A percentile compares a stretch with the other conserved stretches of the same genome.
These are phyloP conservation scores for Mesorhabditis sp. DNA, from an alignment of 2,888 invertebrate species.

Conservation along the genomic window DNA sequence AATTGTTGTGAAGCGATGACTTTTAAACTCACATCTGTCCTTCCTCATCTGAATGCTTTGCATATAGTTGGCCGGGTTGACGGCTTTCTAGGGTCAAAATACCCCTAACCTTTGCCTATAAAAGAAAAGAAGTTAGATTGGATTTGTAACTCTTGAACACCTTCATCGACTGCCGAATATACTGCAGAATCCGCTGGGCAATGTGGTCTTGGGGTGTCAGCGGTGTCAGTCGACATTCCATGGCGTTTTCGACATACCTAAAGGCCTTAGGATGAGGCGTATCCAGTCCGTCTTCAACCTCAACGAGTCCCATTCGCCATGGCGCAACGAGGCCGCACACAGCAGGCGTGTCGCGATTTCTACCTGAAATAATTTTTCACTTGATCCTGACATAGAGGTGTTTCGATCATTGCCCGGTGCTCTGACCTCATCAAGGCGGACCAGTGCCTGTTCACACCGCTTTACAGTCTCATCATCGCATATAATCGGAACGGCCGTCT, in stretches of 20 bases:
- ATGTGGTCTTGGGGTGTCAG: conserved; percentile 60
- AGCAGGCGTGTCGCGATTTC: background rate
- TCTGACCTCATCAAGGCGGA: background rate
- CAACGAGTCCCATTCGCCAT: background rate
- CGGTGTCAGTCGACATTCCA: conserved; percentile 57
- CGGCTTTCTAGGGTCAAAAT: too few relatives aligned
- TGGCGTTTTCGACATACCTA: conserved; percentile 58
- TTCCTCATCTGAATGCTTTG: background rate
- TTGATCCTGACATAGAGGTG: background rate
- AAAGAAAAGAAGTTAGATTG: too few relatives aligned
- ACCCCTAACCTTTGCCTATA: too few relatives aligned
- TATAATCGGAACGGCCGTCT: conserved; percentile 38
- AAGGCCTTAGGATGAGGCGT: background rate
- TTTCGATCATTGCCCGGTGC: background rate
- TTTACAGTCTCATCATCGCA: background rate
- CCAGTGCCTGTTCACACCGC: background rate
- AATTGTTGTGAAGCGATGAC: too few relatives aligned
- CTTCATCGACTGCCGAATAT: conserved; percentile 58
- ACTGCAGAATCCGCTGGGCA: conserved; percentile 63
- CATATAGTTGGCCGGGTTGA: too few relatives aligned
- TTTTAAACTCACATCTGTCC: conserved; percentile 7
- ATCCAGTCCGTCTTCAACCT: background rate
- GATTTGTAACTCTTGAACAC: background rate
- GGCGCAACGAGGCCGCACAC: background rate
- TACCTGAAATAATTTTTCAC: background rate